phyloP scores from a whole-genome alignment of 2,113 vertebrate genomes.

The Felis chaus region DNA sequence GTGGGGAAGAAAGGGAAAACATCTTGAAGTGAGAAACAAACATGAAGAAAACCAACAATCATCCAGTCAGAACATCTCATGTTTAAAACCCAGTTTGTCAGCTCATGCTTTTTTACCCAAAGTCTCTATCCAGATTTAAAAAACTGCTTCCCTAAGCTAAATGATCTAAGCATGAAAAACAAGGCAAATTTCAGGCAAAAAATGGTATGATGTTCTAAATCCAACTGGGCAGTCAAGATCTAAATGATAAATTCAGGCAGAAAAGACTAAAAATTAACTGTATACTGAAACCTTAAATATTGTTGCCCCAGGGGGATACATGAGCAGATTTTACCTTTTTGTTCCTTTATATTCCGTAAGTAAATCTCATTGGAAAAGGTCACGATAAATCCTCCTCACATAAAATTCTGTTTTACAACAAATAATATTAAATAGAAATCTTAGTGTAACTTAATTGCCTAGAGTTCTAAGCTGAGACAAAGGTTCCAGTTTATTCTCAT shows the following conservation, averaged over 20 bases:
- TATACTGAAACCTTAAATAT: slow-evolving; percentile 4
- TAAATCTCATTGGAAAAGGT: slow-evolving; percentile 22
- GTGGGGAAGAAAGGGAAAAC: slow-evolving; percentile 71
- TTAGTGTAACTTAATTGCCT: background rate
- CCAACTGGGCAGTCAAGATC: background rate
- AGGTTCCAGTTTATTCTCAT: slow-evolving; percentile 22
- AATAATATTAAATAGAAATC: slow-evolving; percentile 22
- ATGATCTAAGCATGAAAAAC: slow-evolving; percentile 42
- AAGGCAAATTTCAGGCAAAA: slow-evolving; percentile 42
- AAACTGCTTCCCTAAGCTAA: slow-evolving; percentile 3
- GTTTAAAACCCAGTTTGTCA: slow-evolving; percentile 28
- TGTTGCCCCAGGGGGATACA: background rate
- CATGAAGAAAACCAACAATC: slow-evolving; percentile 20
- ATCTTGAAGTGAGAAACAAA: slow-evolving; percentile 59
- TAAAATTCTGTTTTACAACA: slow-evolving; percentile 38
- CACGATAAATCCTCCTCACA: background rate
- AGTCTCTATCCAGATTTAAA: slow-evolving; percentile 24
- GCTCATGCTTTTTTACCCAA: slow-evolving; percentile 30
- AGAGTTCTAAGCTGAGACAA: slow-evolving; percentile 13
- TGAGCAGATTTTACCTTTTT: background rate
- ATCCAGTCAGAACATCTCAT: slow-evolving; percentile 29
- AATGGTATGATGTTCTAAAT: slow-evolving; percentile 36
- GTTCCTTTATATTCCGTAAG: slow-evolving; percentile 26
- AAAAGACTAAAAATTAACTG: background rate
- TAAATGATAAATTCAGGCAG: background rate